A percentile compares a stretch with the other conserved stretches of the same genome.
Conservation (phyloP, 2,888 invertebrate genomes). For the Ypsolopha scabrella region DNA sequence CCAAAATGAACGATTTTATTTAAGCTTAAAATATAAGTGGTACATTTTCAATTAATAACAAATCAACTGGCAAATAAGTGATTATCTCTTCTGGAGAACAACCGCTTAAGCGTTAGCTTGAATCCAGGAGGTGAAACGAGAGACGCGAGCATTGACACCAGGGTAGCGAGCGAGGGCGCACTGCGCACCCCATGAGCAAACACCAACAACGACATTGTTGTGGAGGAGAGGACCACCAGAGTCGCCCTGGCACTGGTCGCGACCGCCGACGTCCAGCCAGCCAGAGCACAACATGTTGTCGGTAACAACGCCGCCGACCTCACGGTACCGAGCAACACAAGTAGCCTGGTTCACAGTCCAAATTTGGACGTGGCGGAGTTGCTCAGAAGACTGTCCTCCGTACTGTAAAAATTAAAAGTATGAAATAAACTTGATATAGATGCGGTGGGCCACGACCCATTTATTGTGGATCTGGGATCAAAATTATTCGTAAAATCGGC, state of each 20-base stretch:
- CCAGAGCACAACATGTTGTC: constrained; percentile 9
- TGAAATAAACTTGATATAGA: background rate
- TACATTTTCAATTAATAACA: too few relatives aligned
- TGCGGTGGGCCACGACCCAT: background rate
- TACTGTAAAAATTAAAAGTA: constrained; percentile 1
- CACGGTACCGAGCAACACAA: constrained; percentile 6
- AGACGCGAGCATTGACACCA: too few relatives aligned
- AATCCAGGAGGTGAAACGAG: too few relatives aligned
- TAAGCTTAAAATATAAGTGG: too few relatives aligned
- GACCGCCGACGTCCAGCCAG: constrained; percentile 9
- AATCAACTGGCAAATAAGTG: too few relatives aligned
- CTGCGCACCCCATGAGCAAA: constrained; percentile 4
- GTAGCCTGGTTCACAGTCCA: constrained; percentile 8
- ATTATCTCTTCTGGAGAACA: too few relatives aligned
- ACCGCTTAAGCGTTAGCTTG: too few relatives aligned
- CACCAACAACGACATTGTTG: constrained; percentile 7
- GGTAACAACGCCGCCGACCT: background rate
- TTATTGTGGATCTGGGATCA: background rate
- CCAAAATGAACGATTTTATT: too few relatives aligned
- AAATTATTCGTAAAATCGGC: background rate
- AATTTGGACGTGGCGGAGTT: constrained; percentile 8
- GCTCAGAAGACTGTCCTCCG: constrained; percentile 5
- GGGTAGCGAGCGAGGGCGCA: too few relatives aligned
- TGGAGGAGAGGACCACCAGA: constrained; percentile 8
- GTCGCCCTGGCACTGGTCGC: constrained; percentile 11